A percentile compares a stretch with the other conserved stretches of the same genome.
Conservation (phyloP, 2,113 vertebrate species). For the Grallaria varia region DNA sequence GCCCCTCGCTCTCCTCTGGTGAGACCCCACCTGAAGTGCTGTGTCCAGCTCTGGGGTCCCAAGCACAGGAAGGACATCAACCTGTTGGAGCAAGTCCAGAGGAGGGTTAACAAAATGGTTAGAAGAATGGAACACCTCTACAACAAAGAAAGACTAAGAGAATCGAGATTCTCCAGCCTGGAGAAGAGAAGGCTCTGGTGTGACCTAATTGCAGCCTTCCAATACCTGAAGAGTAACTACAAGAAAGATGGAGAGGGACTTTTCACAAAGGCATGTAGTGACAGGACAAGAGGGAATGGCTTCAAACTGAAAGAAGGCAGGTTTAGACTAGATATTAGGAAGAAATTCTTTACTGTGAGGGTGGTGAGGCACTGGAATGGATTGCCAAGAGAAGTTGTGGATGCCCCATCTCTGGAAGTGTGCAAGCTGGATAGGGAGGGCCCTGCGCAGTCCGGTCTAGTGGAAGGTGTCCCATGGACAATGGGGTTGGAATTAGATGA, state of each 20-base stretch:
- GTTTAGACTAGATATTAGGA: not conserved
- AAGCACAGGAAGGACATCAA: not conserved
- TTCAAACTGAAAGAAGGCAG: not conserved
- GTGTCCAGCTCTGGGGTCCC: not conserved
- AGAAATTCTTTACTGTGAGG: not conserved
- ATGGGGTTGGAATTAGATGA: not conserved
- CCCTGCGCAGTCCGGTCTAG: not conserved
- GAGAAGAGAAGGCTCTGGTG: not conserved
- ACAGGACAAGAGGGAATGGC: not conserved
- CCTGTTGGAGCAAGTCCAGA: not conserved
- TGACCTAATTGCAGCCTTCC: not conserved
- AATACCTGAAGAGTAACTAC: not conserved
- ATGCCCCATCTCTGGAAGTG: not conserved
- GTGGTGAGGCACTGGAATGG: not conserved
- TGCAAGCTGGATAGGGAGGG: not conserved
- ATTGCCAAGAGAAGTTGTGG: not conserved
- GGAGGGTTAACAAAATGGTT: not conserved
- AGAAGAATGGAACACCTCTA: not conserved
- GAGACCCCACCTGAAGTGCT: not conserved
- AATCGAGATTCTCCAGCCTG: not conserved
- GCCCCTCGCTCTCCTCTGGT: not conserved
- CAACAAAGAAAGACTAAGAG: not conserved
- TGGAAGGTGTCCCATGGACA: not conserved
- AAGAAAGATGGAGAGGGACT: not conserved
- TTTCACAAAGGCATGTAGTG: not conserved